Evolutionary conservation across 2,888 invertebrate genomes (phyloP), one percentile per base, ranked within the genome.

Genomic region (Autographa pulchrina): DNA sequence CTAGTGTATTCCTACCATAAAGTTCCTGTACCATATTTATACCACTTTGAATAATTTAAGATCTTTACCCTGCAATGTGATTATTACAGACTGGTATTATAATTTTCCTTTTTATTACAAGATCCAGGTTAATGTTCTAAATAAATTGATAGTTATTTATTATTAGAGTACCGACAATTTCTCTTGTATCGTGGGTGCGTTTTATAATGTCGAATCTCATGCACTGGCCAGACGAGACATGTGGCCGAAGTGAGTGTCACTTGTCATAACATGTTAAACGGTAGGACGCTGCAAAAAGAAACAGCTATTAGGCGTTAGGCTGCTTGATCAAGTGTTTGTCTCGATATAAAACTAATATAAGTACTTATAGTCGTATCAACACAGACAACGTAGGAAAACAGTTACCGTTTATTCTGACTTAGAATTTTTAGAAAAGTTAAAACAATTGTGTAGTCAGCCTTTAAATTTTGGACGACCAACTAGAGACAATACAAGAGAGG

Each of bases 201-300:
- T 48, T 48, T 48, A 48, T 48, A 7, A 6, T 7, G 48, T 48
- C 5, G 48, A 48, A 48, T 48, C 48, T 48, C 48, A 48, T 48
- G 48, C 48, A 48, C 7, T 48, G 48, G n/a, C 48, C 48, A 48
- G 48, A 48, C 48, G 48, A 48, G 16, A 48, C 48, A 48, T 48
- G n/a, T 48, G 48, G 48, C 7, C 48, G 48, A n/a, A 48, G 48
- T 48, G 48, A n/a, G 48, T 48, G 48, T 48, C 48, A 48, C 48
- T n/a, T 48, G 48, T 48, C 48, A 48, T 48, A 48, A 48, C 8
- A n/a, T 48, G 48, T n/a, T 48, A 48, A 48, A 48, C 7, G 48
- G 1, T 48, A 48, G n/a, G n/a, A 48, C 48, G n/a, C 1, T n/a
- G 48, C 48, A 48, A 48, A 48, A 48, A 48, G n/a, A 48, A 48